These are phyloP conservation scores for Karalla daura DNA, from an alignment of 2,797 vertebrate genomes.

Conservation along the genomic window DNA sequence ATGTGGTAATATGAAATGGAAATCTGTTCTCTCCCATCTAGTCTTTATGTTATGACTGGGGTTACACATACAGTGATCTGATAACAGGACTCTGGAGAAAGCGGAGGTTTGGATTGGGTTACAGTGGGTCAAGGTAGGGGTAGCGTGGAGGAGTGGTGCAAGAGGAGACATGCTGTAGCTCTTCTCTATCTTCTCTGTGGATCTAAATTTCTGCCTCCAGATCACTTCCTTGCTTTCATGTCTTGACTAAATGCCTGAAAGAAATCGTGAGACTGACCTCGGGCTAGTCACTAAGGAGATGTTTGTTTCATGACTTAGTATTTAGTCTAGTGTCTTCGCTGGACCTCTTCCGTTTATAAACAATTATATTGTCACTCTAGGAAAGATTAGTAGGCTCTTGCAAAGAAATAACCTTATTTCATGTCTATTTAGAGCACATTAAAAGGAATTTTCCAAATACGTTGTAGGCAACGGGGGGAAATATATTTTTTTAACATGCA, in stretches of 20 bases:
- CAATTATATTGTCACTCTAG: slow-evolving; percentile 30
- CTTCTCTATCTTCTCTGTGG: slow-evolving; percentile 39
- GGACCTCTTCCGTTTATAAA: slow-evolving; percentile 47
- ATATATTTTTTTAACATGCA: slow-evolving; percentile 5
- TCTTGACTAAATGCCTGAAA: slow-evolving; percentile 5
- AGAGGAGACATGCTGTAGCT: slow-evolving; percentile 28
- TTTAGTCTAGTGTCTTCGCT: slow-evolving; percentile 65
- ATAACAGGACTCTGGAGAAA: slow-evolving; percentile 59
- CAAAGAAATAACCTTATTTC: slow-evolving; percentile 21
- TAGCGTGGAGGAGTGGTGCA: slow-evolving; percentile 21
- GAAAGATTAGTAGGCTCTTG: slow-evolving; percentile 36
- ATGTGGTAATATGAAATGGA: slow-evolving; percentile 58
- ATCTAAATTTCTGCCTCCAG: slow-evolving; percentile 44
- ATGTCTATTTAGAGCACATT: slow-evolving; percentile 23
- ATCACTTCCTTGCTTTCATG: slow-evolving; percentile 27
- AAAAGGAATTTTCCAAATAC: slow-evolving; percentile 25
- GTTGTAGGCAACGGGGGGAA: slow-evolving; percentile 9
- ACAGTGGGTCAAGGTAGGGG: slow-evolving; percentile 66
- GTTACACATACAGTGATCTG: slow-evolving; percentile 66
- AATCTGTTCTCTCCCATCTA: slow-evolving; percentile 54
- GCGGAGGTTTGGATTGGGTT: slow-evolving; percentile 54
- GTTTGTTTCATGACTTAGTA: slow-evolving; percentile 56
- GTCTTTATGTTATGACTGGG: slow-evolving; percentile 69
- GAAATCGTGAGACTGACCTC: slow-evolving; percentile 10
- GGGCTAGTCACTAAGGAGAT: slow-evolving; percentile 33